Evolutionary conservation across 2,888 invertebrate species (phyloP), one percentile per base, ranked within the genome.

Genomic region (Scrobipalpa costella): DNA sequence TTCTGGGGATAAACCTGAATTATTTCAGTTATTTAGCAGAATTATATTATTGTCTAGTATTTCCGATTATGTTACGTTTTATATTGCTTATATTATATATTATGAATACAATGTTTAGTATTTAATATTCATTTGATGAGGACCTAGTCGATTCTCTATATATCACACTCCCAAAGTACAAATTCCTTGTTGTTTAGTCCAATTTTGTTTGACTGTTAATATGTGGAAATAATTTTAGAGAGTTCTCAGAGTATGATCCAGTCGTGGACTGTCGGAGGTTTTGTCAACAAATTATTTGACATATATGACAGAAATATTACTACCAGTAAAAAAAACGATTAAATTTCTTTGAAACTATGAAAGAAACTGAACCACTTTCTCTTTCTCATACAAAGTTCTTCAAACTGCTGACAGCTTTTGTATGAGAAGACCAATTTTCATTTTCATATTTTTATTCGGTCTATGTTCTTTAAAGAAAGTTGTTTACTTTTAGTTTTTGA

Each of bases 131-230:
- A 90, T 90, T 91, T 87, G 90, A 90, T 90, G 91, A 91, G 91
- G 85, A 88, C 89, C 91, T 92, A 92, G 92, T 92, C 92, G 91
- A 85, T 88, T 91, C 91, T 90, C 90, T 88, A 84, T 88, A 90
- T 91, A 91, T 91, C 91, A 92, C 91, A 90, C 83, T 91, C 90
- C 90, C 92, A 92, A 92, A 92, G 92, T 92, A 92, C 92, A 92
- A 92, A 92, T 92, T 90, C 88, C 92, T 92, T 92, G 92, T 92
- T 92, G 91, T 92, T 92, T 92, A 92, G 92, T 92, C 90, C 90
- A 92, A 92, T 92, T 91, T 90, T 91, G 88, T 90, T 91, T 91
- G 83, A 88, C 85, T 90, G 91, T 91, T 90, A 88, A 86, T 85
- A 83, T 87, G 86, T 89, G 85, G 82, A 90, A 90, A 90, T 90